These are phyloP conservation scores for Drosophila atripex DNA, from an alignment of 2,888 invertebrate genomes.

Conservation along the genomic window DNA sequence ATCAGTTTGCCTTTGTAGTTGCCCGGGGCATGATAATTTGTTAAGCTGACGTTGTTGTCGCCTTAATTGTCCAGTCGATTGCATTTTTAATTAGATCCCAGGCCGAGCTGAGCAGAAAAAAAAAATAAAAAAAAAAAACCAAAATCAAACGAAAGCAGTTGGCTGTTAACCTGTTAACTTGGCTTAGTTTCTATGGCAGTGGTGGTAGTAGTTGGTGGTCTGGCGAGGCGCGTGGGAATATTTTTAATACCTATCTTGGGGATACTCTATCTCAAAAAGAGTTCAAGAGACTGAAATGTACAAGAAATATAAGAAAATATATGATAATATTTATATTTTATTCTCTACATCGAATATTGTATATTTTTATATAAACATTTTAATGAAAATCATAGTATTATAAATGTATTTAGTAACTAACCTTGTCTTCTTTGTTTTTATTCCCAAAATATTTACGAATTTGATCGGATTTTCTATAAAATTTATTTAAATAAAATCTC, in stretches of 20 bases:
- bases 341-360: no score
- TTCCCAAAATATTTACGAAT: no score
- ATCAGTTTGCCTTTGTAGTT: constrained; percentile 14
- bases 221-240: constrained; percentile 39
- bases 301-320: no score
- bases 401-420: no score
- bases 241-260: neutral
- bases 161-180: constrained; percentile 49
- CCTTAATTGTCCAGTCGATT: constrained; percentile 48
- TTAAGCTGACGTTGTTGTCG: constrained; percentile 32
- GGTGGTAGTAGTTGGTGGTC: neutral
- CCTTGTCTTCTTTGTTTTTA: no score
- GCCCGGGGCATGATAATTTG: constrained; percentile 24
- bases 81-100: constrained; percentile 64
- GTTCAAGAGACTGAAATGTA: no score
- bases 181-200: constrained; percentile 45
- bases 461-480: neutral
- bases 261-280: no score
- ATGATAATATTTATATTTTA: no score
- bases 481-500: constrained; percentile 61
- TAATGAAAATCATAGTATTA: no score
- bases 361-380: no score
- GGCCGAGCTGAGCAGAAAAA: constrained; percentile 8
- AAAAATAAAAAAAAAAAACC: no score
- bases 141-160: constrained; percentile 43